These are phyloP conservation scores for Microcebus ravelobensis DNA, from an alignment of 2,113 vertebrate genomes.

Conservation along the genomic window DNA sequence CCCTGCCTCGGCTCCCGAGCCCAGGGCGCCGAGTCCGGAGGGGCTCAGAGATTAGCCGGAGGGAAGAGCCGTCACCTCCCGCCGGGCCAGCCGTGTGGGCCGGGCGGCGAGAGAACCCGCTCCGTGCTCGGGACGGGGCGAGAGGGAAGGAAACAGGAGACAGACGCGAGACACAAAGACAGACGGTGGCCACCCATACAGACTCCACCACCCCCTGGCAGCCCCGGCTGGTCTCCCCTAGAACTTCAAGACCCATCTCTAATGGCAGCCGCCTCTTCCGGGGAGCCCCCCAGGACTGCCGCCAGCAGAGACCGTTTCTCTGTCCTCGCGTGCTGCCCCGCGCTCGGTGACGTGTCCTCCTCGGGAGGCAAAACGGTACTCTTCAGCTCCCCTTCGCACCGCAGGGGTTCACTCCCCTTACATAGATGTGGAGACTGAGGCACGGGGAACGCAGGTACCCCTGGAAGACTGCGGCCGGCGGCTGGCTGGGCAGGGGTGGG, in stretches of 20 bases:
- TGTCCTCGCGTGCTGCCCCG: accelerated
- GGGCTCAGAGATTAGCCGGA: background rate
- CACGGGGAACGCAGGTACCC: accelerated
- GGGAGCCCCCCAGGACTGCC: background rate
- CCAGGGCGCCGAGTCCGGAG: background rate
- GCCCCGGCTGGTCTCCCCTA: background rate
- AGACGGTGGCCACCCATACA: too few relatives aligned
- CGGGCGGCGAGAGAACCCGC: background rate
- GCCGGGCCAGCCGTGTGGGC: accelerated
- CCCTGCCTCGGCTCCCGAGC: background rate
- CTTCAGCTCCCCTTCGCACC: accelerated
- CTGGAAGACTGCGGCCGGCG: accelerated
- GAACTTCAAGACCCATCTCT: too few relatives aligned
- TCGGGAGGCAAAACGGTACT: accelerated
- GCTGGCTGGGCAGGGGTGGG: accelerated
- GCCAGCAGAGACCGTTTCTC: accelerated
- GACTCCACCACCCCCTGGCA: background rate
- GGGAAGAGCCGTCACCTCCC: accelerated
- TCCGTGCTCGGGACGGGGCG: accelerated
- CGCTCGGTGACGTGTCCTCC: accelerated
- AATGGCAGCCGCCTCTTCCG: background rate
- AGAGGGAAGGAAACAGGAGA: background rate
- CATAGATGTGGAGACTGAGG: accelerated
- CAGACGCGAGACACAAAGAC: background rate
- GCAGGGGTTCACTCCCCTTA: background rate